phyloP scores from a whole-genome alignment of 1,140 invertebrate species.

The Diachasmimorpha longicaudata region DNA sequence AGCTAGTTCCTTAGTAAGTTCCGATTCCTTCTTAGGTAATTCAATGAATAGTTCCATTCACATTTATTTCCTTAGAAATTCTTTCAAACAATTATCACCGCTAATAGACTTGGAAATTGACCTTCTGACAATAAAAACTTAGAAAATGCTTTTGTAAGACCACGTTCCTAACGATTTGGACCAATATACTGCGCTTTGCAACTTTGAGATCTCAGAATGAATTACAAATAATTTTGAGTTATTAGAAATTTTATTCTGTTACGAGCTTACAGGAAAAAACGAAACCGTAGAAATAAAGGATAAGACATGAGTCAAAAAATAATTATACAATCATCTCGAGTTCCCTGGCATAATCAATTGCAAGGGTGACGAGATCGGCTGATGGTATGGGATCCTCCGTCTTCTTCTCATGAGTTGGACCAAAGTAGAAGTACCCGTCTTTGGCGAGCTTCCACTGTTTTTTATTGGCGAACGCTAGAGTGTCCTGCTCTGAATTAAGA shows the following conservation, averaged over 20 bases:
- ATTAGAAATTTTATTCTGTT: background rate
- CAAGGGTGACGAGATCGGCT: constrained; percentile 86
- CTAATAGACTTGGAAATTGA: too few relatives aligned
- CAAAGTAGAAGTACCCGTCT: constrained; percentile 85
- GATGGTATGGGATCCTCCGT: constrained; percentile 86
- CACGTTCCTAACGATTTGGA: too few relatives aligned
- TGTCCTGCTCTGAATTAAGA: constrained; percentile 76
- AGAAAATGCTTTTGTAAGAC: too few relatives aligned
- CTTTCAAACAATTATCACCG: too few relatives aligned
- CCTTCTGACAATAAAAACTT: too few relatives aligned
- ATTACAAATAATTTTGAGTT: background rate
- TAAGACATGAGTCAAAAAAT: background rate
- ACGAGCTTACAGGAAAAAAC: background rate
- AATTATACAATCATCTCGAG: constrained; percentile 98
- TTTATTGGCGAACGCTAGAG: constrained; percentile 81
- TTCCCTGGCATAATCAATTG: constrained; percentile 96
- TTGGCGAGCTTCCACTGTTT: constrained; percentile 80
- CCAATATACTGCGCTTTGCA: too few relatives aligned
- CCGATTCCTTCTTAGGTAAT: too few relatives aligned
- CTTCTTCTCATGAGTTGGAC: constrained; percentile 74
- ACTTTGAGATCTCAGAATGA: too few relatives aligned
- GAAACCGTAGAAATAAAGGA: background rate
- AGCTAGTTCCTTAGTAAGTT: too few relatives aligned
- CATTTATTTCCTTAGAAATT: too few relatives aligned
- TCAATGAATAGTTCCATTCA: too few relatives aligned